Percentiles rank a stretch among this genome's conserved stretches.
Conservation (phyloP, 2,797 vertebrate species). For the Argentina silus region DNA sequence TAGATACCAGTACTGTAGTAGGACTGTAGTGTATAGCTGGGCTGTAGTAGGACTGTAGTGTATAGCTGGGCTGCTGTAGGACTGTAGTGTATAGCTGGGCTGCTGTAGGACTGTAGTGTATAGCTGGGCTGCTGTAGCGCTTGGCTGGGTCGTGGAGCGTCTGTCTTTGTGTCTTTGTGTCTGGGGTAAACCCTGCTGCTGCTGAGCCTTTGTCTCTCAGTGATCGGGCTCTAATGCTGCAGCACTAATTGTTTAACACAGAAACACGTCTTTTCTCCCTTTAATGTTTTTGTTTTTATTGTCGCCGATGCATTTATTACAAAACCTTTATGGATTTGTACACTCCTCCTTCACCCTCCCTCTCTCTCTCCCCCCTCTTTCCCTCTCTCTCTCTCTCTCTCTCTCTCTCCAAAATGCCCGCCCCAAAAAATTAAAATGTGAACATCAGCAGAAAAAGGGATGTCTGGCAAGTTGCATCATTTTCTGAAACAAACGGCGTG, state of each 20-base stretch:
- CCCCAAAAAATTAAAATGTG: slow-evolving; percentile 64
- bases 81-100: slow-evolving; percentile 4
- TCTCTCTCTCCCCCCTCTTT: slow-evolving; percentile 19
- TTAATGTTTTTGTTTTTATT: slow-evolving; percentile 82
- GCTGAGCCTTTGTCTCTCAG: slow-evolving; percentile 71
- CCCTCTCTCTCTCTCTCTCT: slow-evolving; percentile 7
- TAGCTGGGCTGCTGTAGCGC: slow-evolving; percentile 19
- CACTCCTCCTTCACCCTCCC: slow-evolving; percentile 54
- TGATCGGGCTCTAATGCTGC: slow-evolving; percentile 79
- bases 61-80: background rate
- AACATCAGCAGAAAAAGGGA: slow-evolving; percentile 78
- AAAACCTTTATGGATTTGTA: slow-evolving; percentile 81
- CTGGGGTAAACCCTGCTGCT: slow-evolving; percentile 75
- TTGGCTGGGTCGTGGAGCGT: slow-evolving; percentile 64
- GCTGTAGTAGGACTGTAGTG: background rate
- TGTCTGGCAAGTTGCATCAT: slow-evolving; percentile 84
- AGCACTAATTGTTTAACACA: slow-evolving; percentile 84
- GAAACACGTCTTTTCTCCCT: slow-evolving; percentile 81
- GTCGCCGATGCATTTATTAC: slow-evolving; percentile 78
- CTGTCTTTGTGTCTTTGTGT: slow-evolving; percentile 78
- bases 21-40: background rate
- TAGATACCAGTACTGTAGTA: background rate
- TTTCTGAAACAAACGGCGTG: slow-evolving; percentile 76
- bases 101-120: slow-evolving; percentile 8
- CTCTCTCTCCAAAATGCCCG: slow-evolving; percentile 54